These are phyloP conservation scores for Heteropelma amictum DNA, from an alignment of 2,888 invertebrate species.

Conservation along the genomic window DNA sequence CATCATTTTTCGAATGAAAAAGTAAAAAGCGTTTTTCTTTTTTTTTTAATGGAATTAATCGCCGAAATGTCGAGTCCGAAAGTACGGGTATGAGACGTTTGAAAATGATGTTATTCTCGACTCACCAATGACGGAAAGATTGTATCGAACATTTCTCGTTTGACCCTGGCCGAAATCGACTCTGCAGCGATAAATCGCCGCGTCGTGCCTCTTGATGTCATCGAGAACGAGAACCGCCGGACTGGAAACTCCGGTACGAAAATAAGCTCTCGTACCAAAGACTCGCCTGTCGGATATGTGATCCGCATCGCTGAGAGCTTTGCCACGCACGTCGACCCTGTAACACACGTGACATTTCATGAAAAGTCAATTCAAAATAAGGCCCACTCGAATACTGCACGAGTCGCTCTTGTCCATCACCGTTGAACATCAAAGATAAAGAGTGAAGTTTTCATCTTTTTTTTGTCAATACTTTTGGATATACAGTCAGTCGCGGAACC, in stretches of 20 bases:
- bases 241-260: conserved; percentile 85
- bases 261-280: conserved; percentile 92
- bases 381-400: neutral
- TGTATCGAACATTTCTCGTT: conserved; percentile 92
- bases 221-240: conserved; percentile 91
- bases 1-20: neutral
- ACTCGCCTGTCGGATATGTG: conserved; percentile 93
- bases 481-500: no score
- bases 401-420: no score
- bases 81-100: no score
- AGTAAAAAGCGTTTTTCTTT: neutral
- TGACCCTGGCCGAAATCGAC: conserved; percentile 94
- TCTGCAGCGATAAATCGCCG: conserved; percentile 93
- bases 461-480: no score
- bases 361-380: neutral
- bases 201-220: conserved; percentile 92
- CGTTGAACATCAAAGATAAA: neutral
- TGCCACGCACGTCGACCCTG: conserved; percentile 93
- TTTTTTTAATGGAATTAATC: conserved; percentile 17
- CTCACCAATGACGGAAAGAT: conserved; percentile 94
- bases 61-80: neutral
- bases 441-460: no score
- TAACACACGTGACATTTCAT: conserved; percentile 70
- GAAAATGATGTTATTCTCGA: conserved; percentile 59
- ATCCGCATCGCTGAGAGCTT: conserved; percentile 87